These are phyloP conservation scores for Sminthurides bifidus DNA, from an alignment of 1,140 invertebrate species.

Conservation along the genomic window DNA sequence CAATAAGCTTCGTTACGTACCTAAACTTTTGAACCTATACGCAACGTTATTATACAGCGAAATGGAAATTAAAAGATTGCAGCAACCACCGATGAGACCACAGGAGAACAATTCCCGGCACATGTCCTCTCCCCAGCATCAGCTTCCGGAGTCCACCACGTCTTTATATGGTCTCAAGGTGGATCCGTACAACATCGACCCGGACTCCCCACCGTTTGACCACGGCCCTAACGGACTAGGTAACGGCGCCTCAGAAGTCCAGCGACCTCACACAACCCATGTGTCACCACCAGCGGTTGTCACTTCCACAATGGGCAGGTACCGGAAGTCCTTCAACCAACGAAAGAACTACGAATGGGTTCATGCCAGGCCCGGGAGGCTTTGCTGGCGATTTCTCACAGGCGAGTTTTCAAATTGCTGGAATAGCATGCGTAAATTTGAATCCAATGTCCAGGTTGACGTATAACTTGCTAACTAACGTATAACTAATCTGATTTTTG, in stretches of 20 bases:
- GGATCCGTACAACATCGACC: constrained; percentile 25
- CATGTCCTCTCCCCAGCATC: constrained; percentile 20
- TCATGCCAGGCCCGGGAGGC: not conserved
- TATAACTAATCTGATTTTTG: not conserved
- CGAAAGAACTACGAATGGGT: constrained; percentile 8
- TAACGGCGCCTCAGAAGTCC: constrained; percentile 4
- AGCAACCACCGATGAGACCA: constrained; percentile 10
- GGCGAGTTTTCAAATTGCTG: no score
- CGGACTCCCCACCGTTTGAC: constrained; percentile 21
- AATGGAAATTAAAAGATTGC: constrained; percentile 6
- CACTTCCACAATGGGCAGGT: constrained; percentile 19
- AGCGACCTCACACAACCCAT: constrained; percentile 26
- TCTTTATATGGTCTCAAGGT: constrained; percentile 27
- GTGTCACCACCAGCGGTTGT: constrained; percentile 23
- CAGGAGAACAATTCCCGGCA: constrained; percentile 10
- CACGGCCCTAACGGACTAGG: constrained; percentile 6
- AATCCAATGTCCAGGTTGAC: no score
- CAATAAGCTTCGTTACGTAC: not conserved
- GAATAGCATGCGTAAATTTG: no score
- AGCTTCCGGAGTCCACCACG: constrained; percentile 31
- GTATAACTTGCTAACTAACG: no score
- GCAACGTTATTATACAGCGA: not conserved
- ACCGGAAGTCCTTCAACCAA: constrained; percentile 6
- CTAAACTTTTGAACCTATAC: not conserved
- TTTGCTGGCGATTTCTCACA: constrained; percentile 1